A percentile compares a stretch with the other conserved stretches of the same genome.
Evolutionary conservation across 2,888 invertebrate genomes (phyloP).

Genomic region (Taphrorychus bicolor): DNA sequence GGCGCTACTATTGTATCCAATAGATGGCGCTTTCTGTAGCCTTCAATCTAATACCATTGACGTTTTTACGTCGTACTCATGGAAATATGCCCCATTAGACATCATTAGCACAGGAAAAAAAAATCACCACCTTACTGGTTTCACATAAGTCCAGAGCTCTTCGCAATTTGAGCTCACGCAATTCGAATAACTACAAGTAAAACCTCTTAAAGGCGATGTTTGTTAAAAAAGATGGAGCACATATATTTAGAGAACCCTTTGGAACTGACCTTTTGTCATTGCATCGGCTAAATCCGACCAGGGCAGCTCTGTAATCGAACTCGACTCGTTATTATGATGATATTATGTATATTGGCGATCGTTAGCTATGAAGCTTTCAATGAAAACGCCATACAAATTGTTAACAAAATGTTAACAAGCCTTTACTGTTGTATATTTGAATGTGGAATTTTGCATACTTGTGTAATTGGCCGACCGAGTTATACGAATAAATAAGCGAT

Average conservation of each 20-base stretch:
- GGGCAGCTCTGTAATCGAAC: neutral
- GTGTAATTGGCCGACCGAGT: conserved; percentile 33
- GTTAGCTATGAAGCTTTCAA: conserved; percentile 18
- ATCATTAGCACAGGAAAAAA: too few species aligned
- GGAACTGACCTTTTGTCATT: too few species aligned
- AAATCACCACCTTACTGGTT: too few species aligned
- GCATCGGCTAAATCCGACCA: too few species aligned
- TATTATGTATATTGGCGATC: conserved; percentile 2
- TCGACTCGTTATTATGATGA: neutral
- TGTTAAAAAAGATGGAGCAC: conserved; percentile 29
- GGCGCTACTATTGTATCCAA: too few species aligned
- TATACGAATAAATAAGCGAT: conserved; percentile 37
- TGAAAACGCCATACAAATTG: conserved; percentile 35
- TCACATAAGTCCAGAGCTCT: too few species aligned
- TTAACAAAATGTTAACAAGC: conserved; percentile 38
- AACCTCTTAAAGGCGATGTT: conserved; percentile 40
- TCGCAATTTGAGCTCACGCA: conserved; percentile 39
- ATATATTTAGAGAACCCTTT: too few species aligned
- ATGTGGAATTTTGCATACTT: conserved; percentile 36
- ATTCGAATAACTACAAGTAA: conserved; percentile 38
- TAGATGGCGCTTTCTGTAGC: too few species aligned
- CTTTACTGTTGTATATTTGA: conserved; percentile 31
- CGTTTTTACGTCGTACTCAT: too few species aligned
- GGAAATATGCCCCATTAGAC: too few species aligned
- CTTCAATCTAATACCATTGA: too few species aligned